A percentile compares a stretch with the other conserved stretches of the same genome.
phyloP scores from a whole-genome alignment of 2,113 vertebrate genomes.

The Phylloscopus trochiloides region DNA sequence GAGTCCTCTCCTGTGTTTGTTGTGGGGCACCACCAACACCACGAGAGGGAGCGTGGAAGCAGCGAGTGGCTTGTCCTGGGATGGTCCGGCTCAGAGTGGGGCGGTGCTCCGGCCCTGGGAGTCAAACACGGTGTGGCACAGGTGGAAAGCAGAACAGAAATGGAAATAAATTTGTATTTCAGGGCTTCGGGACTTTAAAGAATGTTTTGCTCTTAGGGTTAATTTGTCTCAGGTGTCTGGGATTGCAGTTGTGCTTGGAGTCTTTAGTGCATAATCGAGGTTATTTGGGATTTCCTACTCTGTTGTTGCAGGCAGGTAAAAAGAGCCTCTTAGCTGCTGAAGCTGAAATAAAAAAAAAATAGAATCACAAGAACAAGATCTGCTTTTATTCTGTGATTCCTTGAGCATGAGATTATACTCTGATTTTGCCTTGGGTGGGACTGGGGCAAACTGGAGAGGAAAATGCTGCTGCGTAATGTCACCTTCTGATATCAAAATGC shows the following conservation, averaged over 20 bases:
- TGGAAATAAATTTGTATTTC: not conserved
- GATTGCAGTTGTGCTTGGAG: not conserved
- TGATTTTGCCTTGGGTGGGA: not conserved
- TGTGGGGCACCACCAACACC: not conserved
- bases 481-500: not conserved
- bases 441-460: not conserved
- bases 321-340: not conserved
- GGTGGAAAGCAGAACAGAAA: not conserved
- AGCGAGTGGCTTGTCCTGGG: not conserved
- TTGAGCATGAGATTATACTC: not conserved
- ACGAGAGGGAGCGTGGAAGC: not conserved
- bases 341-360: not conserved
- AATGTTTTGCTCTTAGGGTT: not conserved
- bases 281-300: not conserved
- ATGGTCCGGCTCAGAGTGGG: fast-evolving
- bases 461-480: not conserved
- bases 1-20: fast-evolving
- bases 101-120: not conserved
- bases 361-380: not conserved
- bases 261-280: fast-evolving
- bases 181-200: not conserved
- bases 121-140: fast-evolving
- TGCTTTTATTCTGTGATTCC: not conserved
- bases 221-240: not conserved
- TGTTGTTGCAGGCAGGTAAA: not conserved